Evolutionary conservation across 1,140 invertebrate species (phyloP).

Genomic region (Dermatophagoides farinae): DNA sequence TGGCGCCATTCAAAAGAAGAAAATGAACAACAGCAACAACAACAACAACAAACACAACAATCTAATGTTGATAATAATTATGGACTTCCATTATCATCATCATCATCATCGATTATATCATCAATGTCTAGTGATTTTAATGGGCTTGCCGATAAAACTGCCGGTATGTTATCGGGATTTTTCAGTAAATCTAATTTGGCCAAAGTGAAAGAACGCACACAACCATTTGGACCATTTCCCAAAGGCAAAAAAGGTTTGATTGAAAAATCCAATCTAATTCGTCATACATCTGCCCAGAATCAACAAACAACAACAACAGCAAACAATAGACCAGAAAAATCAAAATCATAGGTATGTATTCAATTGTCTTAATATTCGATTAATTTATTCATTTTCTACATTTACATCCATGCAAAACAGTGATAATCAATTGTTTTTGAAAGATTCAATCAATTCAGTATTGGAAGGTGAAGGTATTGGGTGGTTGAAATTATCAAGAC

Average conservation of each 20-base stretch:
- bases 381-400: neutral
- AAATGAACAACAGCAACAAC: neutral
- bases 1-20: conserved; percentile 10
- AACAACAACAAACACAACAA: neutral
- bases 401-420: conserved; percentile 22
- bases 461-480: conserved; percentile 87
- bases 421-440: conserved; percentile 37
- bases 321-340: neutral
- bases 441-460: conserved; percentile 67
- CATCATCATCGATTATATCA: neutral
- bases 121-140: conserved; percentile 33
- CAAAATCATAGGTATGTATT: neutral
- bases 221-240: conserved; percentile 41
- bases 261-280: conserved; percentile 70
- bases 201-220: conserved; percentile 32
- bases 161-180: conserved; percentile 65
- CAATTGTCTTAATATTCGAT: neutral
- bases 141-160: conserved; percentile 66
- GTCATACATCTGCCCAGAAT: conserved; percentile 36
- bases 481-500: conserved; percentile 78
- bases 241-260: conserved; percentile 56
- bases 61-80: neutral
- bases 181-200: conserved; percentile 35
- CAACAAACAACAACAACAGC: conserved; percentile 12
- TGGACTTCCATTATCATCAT: neutral